Evolutionary conservation across 2,113 vertebrate species (phyloP).

Genomic region (Anarrhichthys ocellatus): DNA sequence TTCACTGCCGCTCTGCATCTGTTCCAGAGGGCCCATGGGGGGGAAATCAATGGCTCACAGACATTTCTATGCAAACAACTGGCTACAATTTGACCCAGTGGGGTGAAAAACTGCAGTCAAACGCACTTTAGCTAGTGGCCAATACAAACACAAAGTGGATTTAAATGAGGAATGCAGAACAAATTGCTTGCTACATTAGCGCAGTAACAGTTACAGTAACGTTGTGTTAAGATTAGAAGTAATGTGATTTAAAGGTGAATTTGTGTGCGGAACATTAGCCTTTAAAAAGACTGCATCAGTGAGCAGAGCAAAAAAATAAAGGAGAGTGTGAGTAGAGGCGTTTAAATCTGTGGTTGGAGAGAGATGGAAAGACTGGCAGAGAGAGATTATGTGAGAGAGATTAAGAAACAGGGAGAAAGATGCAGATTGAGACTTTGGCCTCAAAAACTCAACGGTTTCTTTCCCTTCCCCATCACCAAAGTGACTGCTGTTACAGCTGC

Average conservation of each 20-base stretch:
- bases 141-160: constrained; percentile 49
- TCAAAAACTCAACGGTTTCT: neutral
- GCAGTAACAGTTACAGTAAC: neutral
- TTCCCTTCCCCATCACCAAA: constrained; percentile 41
- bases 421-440: constrained; percentile 35
- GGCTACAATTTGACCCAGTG: constrained; percentile 63
- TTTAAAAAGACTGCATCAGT: constrained; percentile 29
- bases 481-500: constrained; percentile 61
- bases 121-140: constrained; percentile 40
- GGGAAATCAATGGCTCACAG: constrained; percentile 54
- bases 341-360: constrained; percentile 19
- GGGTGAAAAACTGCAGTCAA: constrained; percentile 64
- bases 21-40: constrained; percentile 47
- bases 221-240: constrained; percentile 26
- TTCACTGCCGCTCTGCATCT: constrained; percentile 64
- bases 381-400: constrained; percentile 32
- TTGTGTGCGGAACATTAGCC: constrained; percentile 13
- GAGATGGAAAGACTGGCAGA: constrained; percentile 4
- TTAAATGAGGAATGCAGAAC: constrained; percentile 8
- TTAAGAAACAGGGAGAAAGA: constrained; percentile 45
- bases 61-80: constrained; percentile 62
- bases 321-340: neutral
- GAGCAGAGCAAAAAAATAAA: constrained; percentile 1
- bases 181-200: constrained; percentile 18
- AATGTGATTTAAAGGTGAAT: constrained; percentile 36